A percentile compares a stretch with the other conserved stretches of the same genome.
phyloP scores from a whole-genome alignment of 2,888 invertebrate species.

The Latrodectus hesperus region DNA sequence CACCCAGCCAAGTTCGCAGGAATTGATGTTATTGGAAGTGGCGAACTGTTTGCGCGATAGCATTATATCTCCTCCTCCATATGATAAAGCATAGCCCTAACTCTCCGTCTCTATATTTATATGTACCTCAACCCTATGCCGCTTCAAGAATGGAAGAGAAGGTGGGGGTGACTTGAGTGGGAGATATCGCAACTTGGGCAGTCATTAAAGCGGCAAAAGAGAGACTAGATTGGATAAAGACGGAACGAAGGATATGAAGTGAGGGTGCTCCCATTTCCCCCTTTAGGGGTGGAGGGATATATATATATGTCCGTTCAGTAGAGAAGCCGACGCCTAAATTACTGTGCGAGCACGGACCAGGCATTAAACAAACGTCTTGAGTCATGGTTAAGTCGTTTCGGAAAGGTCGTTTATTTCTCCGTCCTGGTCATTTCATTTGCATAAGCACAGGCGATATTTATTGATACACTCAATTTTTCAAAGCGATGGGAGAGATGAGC shows the following conservation, averaged over 20 bases:
- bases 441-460: constrained; percentile 65
- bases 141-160: constrained; percentile 9
- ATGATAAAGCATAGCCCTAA: constrained; percentile 48
- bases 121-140: constrained; percentile 53
- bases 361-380: constrained; percentile 51
- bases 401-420: constrained; percentile 42
- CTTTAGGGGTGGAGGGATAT: constrained; percentile 26
- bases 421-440: constrained; percentile 63
- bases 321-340: constrained; percentile 53
- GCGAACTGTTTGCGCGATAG: constrained; percentile 56
- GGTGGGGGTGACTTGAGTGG: neutral
- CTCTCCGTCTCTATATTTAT: constrained; percentile 48
- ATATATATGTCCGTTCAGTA: constrained; percentile 51
- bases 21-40: constrained; percentile 62
- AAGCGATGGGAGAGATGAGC: constrained; percentile 7
- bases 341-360: constrained; percentile 9
- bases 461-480: constrained; percentile 65
- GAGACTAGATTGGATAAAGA: constrained; percentile 58
- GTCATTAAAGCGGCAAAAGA: constrained; percentile 62
- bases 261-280: neutral
- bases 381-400: constrained; percentile 53
- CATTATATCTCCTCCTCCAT: constrained; percentile 54
- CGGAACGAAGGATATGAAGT: neutral
- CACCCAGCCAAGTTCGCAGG: neutral
- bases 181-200: constrained; percentile 48